Conservation (phyloP, 2,797 vertebrate genomes). For the Catamblyrhynchus diadema region DNA sequence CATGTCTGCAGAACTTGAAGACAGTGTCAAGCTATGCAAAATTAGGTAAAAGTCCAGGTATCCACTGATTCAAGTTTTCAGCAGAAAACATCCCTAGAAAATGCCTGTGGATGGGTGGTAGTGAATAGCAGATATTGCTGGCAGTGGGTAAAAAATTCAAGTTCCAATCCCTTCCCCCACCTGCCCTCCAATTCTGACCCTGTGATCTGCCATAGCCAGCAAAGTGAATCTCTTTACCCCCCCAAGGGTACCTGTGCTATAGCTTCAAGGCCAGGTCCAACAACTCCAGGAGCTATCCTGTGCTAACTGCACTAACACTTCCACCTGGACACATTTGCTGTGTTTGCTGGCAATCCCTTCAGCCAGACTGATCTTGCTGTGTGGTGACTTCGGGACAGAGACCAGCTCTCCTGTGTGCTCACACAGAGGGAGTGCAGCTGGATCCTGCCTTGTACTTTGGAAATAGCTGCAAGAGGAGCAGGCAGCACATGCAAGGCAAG, state of each 20-base stretch:
- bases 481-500: background rate
- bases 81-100: background rate
- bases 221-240: background rate
- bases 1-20: background rate
- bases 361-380: background rate
- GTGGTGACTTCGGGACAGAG: accelerated
- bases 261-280: background rate
- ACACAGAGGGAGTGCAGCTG: accelerated
- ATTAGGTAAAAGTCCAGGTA: background rate
- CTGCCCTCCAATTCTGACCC: background rate
- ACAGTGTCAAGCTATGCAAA: background rate
- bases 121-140: background rate
- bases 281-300: accelerated
- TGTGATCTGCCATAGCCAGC: background rate
- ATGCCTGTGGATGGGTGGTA: too few species aligned
- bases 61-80: background rate
- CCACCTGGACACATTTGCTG: accelerated
- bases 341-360: background rate
- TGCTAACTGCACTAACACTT: background rate
- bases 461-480: background rate
- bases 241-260: accelerated
- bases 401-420: accelerated
- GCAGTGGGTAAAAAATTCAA: background rate
- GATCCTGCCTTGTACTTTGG: background rate
- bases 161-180: background rate